Conservation (phyloP, 2,797 vertebrate genomes). For the Pempheris klunzingeri region DNA sequence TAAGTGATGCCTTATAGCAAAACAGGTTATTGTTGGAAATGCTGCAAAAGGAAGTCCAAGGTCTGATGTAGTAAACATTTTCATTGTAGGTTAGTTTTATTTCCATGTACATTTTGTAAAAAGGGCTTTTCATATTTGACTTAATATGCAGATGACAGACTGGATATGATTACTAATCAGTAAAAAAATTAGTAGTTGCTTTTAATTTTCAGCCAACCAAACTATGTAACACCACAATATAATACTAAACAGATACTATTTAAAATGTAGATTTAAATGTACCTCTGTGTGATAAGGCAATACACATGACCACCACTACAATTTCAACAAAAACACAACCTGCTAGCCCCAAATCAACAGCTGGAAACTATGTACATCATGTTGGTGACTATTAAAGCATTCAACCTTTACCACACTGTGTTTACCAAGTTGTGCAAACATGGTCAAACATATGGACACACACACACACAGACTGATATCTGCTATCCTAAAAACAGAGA, state of each 20-base stretch:
- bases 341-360: not conserved
- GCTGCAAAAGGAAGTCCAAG: constrained; percentile 2
- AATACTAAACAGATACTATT: not conserved
- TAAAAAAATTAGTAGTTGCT: too few species aligned
- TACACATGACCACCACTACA: not conserved
- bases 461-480: too few species aligned
- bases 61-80: not conserved
- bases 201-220: not conserved
- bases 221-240: too few species aligned
- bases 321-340: not conserved
- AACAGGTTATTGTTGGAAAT: constrained; percentile 33
- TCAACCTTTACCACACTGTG: not conserved
- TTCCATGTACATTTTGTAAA: not conserved
- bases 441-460: not conserved
- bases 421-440: not conserved
- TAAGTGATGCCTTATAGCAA: constrained; percentile 2
- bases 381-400: not conserved
- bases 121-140: not conserved
- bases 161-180: not conserved
- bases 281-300: not conserved
- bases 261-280: not conserved
- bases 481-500: too few species aligned
- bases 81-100: not conserved
- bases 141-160: not conserved
- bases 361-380: not conserved